These are phyloP conservation scores for Lycophotia porphyrea DNA, from an alignment of 2,888 invertebrate genomes.

Conservation along the genomic window DNA sequence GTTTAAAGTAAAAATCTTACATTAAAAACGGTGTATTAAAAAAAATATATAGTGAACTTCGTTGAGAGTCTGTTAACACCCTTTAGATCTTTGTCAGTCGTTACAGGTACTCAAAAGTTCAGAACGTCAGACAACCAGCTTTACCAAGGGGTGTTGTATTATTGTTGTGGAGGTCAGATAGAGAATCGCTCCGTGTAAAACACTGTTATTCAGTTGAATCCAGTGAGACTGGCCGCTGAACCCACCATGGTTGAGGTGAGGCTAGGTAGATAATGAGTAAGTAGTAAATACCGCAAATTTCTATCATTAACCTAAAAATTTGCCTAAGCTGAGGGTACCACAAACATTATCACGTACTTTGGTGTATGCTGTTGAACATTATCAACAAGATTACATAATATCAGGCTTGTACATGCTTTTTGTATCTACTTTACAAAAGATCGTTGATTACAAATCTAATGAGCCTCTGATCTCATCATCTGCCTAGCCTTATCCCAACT, in stretches of 20 bases:
- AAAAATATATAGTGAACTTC: no score
- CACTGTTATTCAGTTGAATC: background rate
- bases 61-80: no score
- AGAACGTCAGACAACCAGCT: background rate
- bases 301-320: slow-evolving; percentile 14
- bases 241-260: background rate
- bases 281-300: background rate
- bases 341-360: slow-evolving; percentile 29
- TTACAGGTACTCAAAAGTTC: background rate
- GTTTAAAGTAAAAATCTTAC: no score
- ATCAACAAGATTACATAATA: slow-evolving; percentile 1
- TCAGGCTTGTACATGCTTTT: background rate
- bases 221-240: background rate
- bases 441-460: background rate
- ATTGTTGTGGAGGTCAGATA: no score
- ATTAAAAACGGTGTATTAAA: no score
- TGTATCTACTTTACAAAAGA: background rate
- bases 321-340: slow-evolving; percentile 1
- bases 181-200: background rate
- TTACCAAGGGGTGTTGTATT: background rate
- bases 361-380: background rate
- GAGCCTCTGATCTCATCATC: no score
- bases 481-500: no score
- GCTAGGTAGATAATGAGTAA: background rate
- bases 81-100: background rate